phyloP scores from a whole-genome alignment of 2,797 vertebrate genomes.

The Morelia viridis region DNA sequence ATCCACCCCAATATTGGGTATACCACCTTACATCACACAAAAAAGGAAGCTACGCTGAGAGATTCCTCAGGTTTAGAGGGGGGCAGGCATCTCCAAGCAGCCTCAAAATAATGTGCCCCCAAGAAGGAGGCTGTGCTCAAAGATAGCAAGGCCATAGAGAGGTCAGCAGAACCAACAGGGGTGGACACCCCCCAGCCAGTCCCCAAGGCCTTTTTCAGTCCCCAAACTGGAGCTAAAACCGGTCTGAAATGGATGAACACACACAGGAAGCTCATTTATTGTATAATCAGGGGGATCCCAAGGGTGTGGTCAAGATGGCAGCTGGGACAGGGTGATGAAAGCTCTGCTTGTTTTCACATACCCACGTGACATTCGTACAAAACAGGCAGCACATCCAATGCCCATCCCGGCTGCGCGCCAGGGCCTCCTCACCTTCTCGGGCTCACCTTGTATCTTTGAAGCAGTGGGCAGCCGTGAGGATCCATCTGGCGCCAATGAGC shows the following conservation, averaged over 20 bases:
- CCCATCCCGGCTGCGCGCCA: fast-evolving
- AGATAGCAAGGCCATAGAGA: background rate
- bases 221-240: background rate
- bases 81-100: background rate
- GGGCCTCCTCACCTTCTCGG: background rate
- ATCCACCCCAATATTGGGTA: fast-evolving
- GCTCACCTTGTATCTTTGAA: constrained; percentile 23
- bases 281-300: background rate
- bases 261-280: background rate
- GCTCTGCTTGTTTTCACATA: background rate
- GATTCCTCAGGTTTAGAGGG: background rate
- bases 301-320: background rate
- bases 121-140: background rate
- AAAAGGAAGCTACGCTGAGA: background rate
- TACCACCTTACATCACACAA: background rate
- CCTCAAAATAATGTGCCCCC: background rate
- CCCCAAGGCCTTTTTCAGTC: background rate
- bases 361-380: background rate
- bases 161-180: background rate
- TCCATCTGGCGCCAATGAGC: constrained; percentile 56
- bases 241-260: background rate
- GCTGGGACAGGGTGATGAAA: background rate
- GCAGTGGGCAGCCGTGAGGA: constrained; percentile 58
- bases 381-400: too few relatives aligned
- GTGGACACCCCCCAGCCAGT: background rate